Conservation (phyloP, 2,797 vertebrate species). For the Rhinoraja longicauda region DNA sequence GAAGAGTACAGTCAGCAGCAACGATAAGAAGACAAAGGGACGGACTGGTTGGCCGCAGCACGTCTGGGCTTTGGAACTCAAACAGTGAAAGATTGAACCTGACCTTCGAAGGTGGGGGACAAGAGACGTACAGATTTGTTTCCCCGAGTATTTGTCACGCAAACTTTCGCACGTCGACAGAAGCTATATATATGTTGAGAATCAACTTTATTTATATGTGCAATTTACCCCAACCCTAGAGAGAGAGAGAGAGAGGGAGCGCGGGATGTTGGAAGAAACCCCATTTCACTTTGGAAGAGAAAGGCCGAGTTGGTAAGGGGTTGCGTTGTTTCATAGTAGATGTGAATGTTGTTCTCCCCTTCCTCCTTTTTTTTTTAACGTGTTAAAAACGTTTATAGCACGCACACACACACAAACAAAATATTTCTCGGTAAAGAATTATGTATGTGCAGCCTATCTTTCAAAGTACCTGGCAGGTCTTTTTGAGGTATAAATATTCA, state of each 20-base stretch:
- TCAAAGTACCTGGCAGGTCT: conserved; percentile 51
- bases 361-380: conserved; percentile 48
- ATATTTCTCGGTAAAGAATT: conserved; percentile 62
- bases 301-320: conserved; percentile 73
- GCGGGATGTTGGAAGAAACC: conserved; percentile 76
- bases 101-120: conserved; percentile 34
- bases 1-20: conserved; percentile 81
- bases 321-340: conserved; percentile 59
- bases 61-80: conserved; percentile 97
- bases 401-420: conserved; percentile 45
- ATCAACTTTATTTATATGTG: conserved; percentile 80
- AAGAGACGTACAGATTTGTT: conserved; percentile 7
- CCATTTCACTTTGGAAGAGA: conserved; percentile 80
- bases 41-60: conserved; percentile 98
- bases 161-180: conserved; percentile 35
- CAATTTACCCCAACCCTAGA: conserved; percentile 68
- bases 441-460: conserved; percentile 72
- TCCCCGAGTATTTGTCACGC: background rate
- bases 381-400: conserved; percentile 49
- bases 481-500: conserved; percentile 66
- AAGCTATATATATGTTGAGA: conserved; percentile 49
- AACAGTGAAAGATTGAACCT: conserved; percentile 53
- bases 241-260: conserved; percentile 41
- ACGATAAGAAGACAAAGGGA: conserved; percentile 96
- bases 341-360: conserved; percentile 57